A percentile compares a stretch with the other conserved stretches of the same genome.
Evolutionary conservation across 2,888 invertebrate genomes (phyloP).

Genomic region (Drosophila helvetica): DNA sequence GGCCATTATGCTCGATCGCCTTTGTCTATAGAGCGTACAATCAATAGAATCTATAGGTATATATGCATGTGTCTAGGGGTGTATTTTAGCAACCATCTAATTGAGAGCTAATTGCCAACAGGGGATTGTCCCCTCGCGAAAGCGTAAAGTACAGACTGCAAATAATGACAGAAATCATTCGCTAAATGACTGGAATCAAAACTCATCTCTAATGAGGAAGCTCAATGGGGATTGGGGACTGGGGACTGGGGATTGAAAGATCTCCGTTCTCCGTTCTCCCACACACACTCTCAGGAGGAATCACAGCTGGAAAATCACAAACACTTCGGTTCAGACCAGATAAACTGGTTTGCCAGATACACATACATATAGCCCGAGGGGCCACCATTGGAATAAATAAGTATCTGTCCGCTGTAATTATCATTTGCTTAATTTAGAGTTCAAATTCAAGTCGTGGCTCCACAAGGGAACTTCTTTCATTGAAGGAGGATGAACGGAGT

Average conservation of each 20-base stretch:
- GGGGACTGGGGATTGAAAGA: slow-evolving; percentile 18
- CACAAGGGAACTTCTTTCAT: slow-evolving; percentile 46
- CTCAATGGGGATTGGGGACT: slow-evolving; percentile 14
- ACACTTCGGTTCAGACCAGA: slow-evolving; percentile 58
- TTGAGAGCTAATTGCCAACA: slow-evolving; percentile 56
- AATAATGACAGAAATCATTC: slow-evolving; percentile 20
- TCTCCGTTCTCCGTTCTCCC: background rate
- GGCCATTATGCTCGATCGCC: background rate
- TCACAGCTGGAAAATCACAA: slow-evolving; percentile 49
- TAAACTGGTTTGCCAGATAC: slow-evolving; percentile 62
- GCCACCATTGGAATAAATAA: background rate
- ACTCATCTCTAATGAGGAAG: slow-evolving; percentile 66
- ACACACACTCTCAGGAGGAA: slow-evolving; percentile 6
- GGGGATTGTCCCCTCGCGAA: slow-evolving; percentile 37
- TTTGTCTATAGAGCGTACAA: background rate
- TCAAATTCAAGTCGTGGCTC: slow-evolving; percentile 32
- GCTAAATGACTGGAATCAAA: slow-evolving; percentile 55
- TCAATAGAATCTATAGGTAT: background rate
- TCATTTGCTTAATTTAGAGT: slow-evolving; percentile 46
- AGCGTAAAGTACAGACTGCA: slow-evolving; percentile 36
- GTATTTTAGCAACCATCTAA: slow-evolving; percentile 45
- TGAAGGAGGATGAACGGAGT: background rate
- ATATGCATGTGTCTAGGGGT: slow-evolving; percentile 3
- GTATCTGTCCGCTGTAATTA: slow-evolving; percentile 12
- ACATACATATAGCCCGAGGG: background rate